Percentiles rank a stretch among this genome's conserved stretches.
Evolutionary conservation across 2,888 invertebrate genomes (phyloP).

Genomic region (Amaurobius ferox): DNA sequence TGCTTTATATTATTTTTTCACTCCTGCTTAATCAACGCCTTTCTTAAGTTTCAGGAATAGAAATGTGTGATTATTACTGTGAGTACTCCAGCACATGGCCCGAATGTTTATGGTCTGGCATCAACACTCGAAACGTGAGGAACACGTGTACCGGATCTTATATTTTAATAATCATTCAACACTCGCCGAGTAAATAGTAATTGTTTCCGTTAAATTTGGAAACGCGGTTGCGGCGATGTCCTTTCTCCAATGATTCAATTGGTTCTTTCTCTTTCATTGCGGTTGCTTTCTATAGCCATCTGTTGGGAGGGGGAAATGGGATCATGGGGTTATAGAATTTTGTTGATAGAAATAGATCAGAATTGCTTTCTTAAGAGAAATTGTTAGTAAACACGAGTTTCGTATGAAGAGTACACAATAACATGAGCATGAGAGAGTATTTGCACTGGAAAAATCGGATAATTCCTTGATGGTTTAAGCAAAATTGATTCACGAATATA

Average conservation of each 20-base stretch:
- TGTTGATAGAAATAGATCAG: too few relatives aligned
- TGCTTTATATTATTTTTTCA: background rate
- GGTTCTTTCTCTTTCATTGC: too few relatives aligned
- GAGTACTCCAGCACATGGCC: conserved; percentile 30
- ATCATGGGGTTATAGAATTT: too few relatives aligned
- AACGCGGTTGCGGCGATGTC: background rate
- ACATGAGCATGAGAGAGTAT: too few relatives aligned
- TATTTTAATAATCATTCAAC: conserved; percentile 16
- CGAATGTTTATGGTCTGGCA: conserved; percentile 25
- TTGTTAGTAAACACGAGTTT: too few relatives aligned
- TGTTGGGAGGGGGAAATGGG: too few relatives aligned
- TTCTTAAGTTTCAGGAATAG: conserved; percentile 42
- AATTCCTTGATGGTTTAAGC: too few relatives aligned
- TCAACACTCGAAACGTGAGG: background rate
- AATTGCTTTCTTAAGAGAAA: too few relatives aligned
- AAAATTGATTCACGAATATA: too few relatives aligned
- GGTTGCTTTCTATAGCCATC: too few relatives aligned
- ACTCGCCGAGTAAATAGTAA: conserved; percentile 1
- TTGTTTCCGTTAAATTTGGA: conserved; percentile 8
- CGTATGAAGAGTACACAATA: too few relatives aligned
- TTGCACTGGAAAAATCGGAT: too few relatives aligned
- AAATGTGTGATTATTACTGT: conserved; percentile 16
- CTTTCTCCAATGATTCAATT: background rate
- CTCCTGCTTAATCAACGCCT: conserved; percentile 53
- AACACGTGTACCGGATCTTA: conserved; percentile 12